These are phyloP conservation scores for Nerophis ophidion DNA, from an alignment of 2,113 vertebrate species.

Conservation along the genomic window DNA sequence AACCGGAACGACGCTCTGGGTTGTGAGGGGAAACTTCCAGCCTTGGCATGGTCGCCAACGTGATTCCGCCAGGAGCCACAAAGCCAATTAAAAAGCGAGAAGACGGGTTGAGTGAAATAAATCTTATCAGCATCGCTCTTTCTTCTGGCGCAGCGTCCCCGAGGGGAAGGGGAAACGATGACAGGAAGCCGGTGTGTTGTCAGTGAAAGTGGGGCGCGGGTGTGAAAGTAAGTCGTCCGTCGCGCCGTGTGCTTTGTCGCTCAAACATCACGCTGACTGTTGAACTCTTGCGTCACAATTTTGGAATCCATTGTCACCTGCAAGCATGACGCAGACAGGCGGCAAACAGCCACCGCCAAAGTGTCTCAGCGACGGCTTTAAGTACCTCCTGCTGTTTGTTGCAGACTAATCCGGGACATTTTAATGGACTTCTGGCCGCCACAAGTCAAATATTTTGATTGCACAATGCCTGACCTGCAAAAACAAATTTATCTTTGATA, in stretches of 20 bases:
- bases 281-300: conserved; percentile 8
- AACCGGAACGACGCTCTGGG: conserved; percentile 24
- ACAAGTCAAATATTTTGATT: conserved; percentile 33
- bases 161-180: conserved; percentile 3
- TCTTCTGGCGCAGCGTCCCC: conserved; percentile 9
- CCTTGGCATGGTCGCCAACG: neutral
- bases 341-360: conserved; percentile 1
- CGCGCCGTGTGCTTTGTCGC: neutral
- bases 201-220: neutral
- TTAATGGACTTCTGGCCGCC: conserved; percentile 47
- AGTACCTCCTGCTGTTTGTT: conserved; percentile 31
- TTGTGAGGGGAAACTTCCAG: conserved; percentile 34
- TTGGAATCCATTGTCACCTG: neutral
- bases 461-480: too few species aligned
- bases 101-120: neutral
- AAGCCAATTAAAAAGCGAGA: conserved; percentile 14
- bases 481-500: too few species aligned
- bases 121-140: conserved; percentile 6
- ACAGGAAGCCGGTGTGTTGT: conserved; percentile 5
- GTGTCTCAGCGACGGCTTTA: conserved; percentile 36
- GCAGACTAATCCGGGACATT: conserved; percentile 50
- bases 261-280: conserved; percentile 26
- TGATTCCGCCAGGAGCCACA: conserved; percentile 12
- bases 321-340: conserved; percentile 4
- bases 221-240: neutral